Evolutionary conservation across 2,888 invertebrate species (phyloP), one percentile per base, ranked within the genome.

Genomic region (Myathropa florea): DNA sequence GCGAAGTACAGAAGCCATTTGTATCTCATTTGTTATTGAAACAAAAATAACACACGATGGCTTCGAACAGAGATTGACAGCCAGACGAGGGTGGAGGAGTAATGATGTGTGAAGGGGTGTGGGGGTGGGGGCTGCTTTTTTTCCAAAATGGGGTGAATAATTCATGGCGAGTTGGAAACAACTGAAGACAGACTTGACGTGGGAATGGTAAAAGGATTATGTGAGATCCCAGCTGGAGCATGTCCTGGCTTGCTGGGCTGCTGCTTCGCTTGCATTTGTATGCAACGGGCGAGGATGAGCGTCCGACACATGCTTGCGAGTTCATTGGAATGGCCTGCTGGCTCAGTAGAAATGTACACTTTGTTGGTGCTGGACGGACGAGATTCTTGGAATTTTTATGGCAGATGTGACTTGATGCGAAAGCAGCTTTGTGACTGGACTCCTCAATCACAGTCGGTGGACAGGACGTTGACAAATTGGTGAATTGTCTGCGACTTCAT

Each of bases 11-110:
- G 55, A 30, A 55, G 55, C 67, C 67, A 67, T 67, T 67, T 67
- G 67, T 67, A 55, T 30, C 67, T 67, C 28, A 65, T 46, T 65
- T 67, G 55, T 55, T 67, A 30, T 55, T 55, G n/a, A 67, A 67
- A 21, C 23, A 30, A 7, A 30, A 30, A 55, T 30, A 30, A 55
- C 55, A 21, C 30, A 67, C 28, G 21, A 55, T 30, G 55, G 14
- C 21, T 67, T 28, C 23, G 30, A 30, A 55, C 55, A 55, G 55
- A 53, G 65, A 67, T 53, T 28, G 33, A 28, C 28, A 28, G 53
- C 14, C 23, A 55, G 30, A 67, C 46, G 46, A 1, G 46, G 18
- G 7, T 7, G 18, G 18, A 9, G 33, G 33, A 6, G 46, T 18
- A 18, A 18, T 4, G 39, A 39, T 18, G n/a, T 39, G n/a, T 4